Percentiles rank a stretch among this genome's conserved stretches.
Evolutionary conservation across 2,113 vertebrate species (phyloP).

Genomic region (Peromyscus californicus): DNA sequence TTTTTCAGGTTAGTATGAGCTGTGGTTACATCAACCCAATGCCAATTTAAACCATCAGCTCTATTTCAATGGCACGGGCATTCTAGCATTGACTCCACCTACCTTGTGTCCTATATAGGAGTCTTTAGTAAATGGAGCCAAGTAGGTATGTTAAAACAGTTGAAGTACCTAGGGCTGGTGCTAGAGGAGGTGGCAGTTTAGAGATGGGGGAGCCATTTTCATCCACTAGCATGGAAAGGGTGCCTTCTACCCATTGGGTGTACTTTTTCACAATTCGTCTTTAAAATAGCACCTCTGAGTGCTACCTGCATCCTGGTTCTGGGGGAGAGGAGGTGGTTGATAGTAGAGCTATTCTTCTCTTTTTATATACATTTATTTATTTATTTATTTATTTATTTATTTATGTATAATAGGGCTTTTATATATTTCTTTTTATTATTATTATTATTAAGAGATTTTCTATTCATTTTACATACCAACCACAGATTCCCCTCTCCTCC

Average conservation of each 20-base stretch:
- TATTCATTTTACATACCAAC: too few species aligned
- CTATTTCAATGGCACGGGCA: fast-evolving
- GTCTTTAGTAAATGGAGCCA: not conserved
- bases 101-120: fast-evolving
- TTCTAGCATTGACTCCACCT: not conserved
- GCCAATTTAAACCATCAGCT: not conserved
- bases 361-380: too few species aligned
- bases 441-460: too few species aligned
- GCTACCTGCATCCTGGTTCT: not conserved
- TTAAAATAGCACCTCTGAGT: not conserved
- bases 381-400: too few species aligned
- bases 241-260: not conserved
- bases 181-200: not conserved
- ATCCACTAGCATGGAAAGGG: not conserved
- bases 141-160: fast-evolving
- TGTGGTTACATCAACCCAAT: too few species aligned
- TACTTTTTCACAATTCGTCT: not conserved
- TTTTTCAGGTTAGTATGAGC: not conserved
- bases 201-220: not conserved
- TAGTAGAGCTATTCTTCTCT: not conserved
- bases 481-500: too few species aligned
- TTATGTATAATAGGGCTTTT: too few species aligned
- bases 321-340: not conserved
- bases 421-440: too few species aligned
- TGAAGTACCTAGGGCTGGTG: not conserved